Evolutionary conservation across 1,140 invertebrate genomes (phyloP).

Genomic region (Papilio polytes): DNA sequence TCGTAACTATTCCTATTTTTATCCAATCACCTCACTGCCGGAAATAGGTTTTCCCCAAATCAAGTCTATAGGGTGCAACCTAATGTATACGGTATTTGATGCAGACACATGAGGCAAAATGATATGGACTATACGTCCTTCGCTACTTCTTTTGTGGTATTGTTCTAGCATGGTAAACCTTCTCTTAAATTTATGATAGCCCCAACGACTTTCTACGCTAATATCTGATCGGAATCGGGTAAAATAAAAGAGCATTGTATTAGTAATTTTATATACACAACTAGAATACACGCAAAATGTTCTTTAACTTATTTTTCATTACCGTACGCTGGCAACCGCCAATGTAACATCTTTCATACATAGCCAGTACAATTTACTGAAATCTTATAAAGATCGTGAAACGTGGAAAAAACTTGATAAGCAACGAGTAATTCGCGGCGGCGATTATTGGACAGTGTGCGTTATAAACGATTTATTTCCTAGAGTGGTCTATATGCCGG

Average conservation of each 20-base stretch:
- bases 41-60: background rate
- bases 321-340: slow-evolving; percentile 59
- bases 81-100: background rate
- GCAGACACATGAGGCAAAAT: background rate
- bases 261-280: slow-evolving; percentile 72
- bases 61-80: no score
- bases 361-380: slow-evolving; percentile 5
- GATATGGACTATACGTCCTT: background rate
- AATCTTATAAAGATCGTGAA: slow-evolving; percentile 2
- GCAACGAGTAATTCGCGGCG: background rate
- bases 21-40: background rate
- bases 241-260: slow-evolving; percentile 49
- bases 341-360: slow-evolving; percentile 16
- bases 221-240: slow-evolving; percentile 1
- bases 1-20: background rate
- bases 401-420: background rate
- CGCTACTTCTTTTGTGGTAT: background rate
- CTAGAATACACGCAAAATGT: slow-evolving; percentile 55
- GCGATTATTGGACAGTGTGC: slow-evolving; percentile 10
- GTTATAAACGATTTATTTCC: slow-evolving; percentile 23
- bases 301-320: slow-evolving; percentile 49
- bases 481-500: slow-evolving; percentile 54
- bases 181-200: background rate
- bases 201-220: background rate
- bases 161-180: background rate